Conservation (phyloP, 2,888 invertebrate genomes). For the Busseola fusca region DNA sequence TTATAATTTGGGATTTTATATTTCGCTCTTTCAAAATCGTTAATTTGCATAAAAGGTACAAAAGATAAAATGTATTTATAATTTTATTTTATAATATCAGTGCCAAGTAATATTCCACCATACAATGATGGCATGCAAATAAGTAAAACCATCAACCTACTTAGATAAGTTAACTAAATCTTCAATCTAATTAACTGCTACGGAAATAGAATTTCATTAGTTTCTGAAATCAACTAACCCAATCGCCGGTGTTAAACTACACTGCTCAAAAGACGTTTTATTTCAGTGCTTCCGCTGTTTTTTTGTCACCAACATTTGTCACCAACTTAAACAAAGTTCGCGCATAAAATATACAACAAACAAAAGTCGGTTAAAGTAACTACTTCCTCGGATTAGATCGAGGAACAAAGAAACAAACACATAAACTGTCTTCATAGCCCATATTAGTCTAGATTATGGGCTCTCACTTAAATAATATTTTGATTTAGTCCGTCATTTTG, state of each 20-base stretch:
- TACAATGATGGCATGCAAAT: too few relatives aligned
- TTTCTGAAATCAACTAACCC: constrained; percentile 21
- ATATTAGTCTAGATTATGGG: constrained; percentile 56
- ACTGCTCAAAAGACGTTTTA: constrained; percentile 27
- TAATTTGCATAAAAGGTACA: too few relatives aligned
- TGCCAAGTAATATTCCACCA: too few relatives aligned
- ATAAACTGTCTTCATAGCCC: constrained; percentile 55
- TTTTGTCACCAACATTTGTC: constrained; percentile 35
- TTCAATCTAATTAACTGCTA: constrained; percentile 7
- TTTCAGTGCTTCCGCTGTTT: constrained; percentile 24
- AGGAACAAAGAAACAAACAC: constrained; percentile 61
- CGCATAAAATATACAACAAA: constrained; percentile 59
- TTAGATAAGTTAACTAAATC: neutral
- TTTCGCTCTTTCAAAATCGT: too few relatives aligned
- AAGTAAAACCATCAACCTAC: too few relatives aligned
- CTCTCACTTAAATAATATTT: constrained; percentile 49
- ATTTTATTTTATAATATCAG: too few relatives aligned
- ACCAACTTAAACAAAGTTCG: constrained; percentile 48
- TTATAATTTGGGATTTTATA: too few relatives aligned
- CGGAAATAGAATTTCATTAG: constrained; percentile 7
- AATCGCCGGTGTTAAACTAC: constrained; percentile 38
- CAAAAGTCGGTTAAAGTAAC: constrained; percentile 59
- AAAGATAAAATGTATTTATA: too few relatives aligned
- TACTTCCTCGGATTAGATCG: constrained; percentile 54
- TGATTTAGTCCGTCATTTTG: constrained; percentile 44